Percentiles rank a stretch among this genome's conserved stretches.
Conservation (phyloP, 2,888 invertebrate genomes). For the Tanytarsus gracilentus region DNA sequence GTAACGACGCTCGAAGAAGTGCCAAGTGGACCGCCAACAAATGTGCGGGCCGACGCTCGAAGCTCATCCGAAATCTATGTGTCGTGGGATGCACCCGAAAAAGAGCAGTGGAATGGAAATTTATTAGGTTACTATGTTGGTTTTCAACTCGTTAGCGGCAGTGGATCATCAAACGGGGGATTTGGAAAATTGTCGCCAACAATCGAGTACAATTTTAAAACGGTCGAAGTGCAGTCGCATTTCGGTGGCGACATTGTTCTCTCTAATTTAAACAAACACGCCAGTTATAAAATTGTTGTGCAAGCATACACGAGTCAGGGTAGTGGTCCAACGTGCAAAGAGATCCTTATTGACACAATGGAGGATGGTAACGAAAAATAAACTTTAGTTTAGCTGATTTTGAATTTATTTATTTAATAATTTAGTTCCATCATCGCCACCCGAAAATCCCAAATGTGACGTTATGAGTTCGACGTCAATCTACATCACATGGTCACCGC, state of each 20-base stretch:
- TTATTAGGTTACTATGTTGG: slow-evolving; percentile 80
- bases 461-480: slow-evolving; percentile 76
- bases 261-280: slow-evolving; percentile 65
- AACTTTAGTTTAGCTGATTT: background rate
- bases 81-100: slow-evolving; percentile 78
- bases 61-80: slow-evolving; percentile 77
- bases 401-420: background rate
- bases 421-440: slow-evolving; percentile 75
- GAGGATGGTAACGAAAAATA: slow-evolving; percentile 62
- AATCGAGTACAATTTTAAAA: slow-evolving; percentile 62
- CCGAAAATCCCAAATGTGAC: slow-evolving; percentile 71
- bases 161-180: slow-evolving; percentile 41
- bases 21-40: slow-evolving; percentile 72
- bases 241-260: slow-evolving; percentile 59
- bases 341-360: slow-evolving; percentile 67
- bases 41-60: slow-evolving; percentile 72
- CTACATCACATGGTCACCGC: slow-evolving; percentile 78
- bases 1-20: slow-evolving; percentile 79
- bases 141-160: slow-evolving; percentile 51
- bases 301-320: slow-evolving; percentile 82
- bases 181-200: slow-evolving; percentile 44
- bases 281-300: slow-evolving; percentile 71
- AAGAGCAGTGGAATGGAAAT: slow-evolving; percentile 80
- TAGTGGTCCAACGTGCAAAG: slow-evolving; percentile 73
- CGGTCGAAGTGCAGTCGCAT: slow-evolving; percentile 66